Percentiles rank a stretch among this genome's conserved stretches.
These are phyloP conservation scores for Venusia cambrica DNA, from an alignment of 2,888 invertebrate genomes.

Conservation along the genomic window DNA sequence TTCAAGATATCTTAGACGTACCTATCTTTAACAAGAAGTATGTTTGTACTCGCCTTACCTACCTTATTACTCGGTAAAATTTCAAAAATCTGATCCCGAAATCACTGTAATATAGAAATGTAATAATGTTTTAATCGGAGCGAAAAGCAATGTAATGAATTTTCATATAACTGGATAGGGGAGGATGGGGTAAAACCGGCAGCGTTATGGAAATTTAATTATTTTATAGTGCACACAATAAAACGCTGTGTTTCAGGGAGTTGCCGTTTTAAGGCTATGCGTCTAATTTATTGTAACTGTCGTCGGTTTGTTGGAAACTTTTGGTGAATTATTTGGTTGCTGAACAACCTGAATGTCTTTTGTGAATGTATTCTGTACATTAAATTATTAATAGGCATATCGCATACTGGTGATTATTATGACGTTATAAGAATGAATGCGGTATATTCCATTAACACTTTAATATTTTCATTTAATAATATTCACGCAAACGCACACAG, in stretches of 20 bases:
- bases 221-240: slow-evolving; percentile 57
- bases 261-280: slow-evolving; percentile 35
- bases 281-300: slow-evolving; percentile 42
- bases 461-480: too few species aligned
- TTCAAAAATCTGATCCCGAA: slow-evolving; percentile 1
- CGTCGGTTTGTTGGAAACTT: slow-evolving; percentile 30
- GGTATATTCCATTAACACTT: too few species aligned
- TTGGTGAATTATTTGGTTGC: slow-evolving; percentile 25
- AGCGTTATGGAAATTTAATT: slow-evolving; percentile 64
- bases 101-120: slow-evolving; percentile 15
- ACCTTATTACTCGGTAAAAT: too few species aligned
- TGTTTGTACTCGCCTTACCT: too few species aligned
- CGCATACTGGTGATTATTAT: too few species aligned
- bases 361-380: slow-evolving; percentile 22
- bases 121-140: slow-evolving; percentile 23
- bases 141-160: slow-evolving; percentile 27
- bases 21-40: too few species aligned
- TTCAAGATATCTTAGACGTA: too few species aligned
- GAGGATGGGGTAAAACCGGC: slow-evolving; percentile 35
- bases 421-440: too few species aligned
- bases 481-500: too few species aligned
- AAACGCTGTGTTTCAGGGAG: slow-evolving; percentile 44
- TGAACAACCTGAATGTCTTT: slow-evolving; percentile 11
- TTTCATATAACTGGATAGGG: slow-evolving; percentile 24
- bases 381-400: too few species aligned